Conservation (phyloP, 2,888 invertebrate species). For the Buathra laborator region DNA sequence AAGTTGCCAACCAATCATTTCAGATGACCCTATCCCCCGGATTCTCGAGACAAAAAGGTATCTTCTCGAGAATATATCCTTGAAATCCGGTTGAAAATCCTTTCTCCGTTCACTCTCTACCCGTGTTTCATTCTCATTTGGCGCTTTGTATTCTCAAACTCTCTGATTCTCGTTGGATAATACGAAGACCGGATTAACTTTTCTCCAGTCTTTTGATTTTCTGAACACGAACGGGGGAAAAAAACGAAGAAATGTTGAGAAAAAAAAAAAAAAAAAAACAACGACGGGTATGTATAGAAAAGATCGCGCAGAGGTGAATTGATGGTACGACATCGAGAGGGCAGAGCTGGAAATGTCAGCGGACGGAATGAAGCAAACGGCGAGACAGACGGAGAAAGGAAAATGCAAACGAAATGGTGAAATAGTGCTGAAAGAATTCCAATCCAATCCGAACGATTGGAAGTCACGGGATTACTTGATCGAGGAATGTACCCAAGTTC, state of each 20-base stretch:
- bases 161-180: constrained; percentile 62
- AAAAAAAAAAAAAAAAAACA: constrained; percentile 27
- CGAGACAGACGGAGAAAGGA: constrained; percentile 2
- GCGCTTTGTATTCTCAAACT: constrained; percentile 36
- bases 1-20: not conserved
- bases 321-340: constrained; percentile 36
- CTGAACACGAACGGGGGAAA: not conserved
- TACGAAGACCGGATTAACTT: not conserved
- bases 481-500: constrained; percentile 21
- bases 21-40: not conserved
- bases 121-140: constrained; percentile 14
- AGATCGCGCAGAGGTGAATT: constrained; percentile 47
- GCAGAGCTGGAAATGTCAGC: constrained; percentile 8
- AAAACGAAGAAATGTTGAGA: not conserved
- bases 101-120: not conserved
- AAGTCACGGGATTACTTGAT: constrained; percentile 50
- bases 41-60: constrained; percentile 11
- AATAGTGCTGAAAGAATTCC: constrained; percentile 43
- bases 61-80: not conserved
- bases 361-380: constrained; percentile 28
- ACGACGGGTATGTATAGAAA: constrained; percentile 11
- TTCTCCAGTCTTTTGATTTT: constrained; percentile 15
- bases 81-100: not conserved
- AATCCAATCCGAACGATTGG: constrained; percentile 59
- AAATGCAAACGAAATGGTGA: constrained; percentile 57